A percentile compares a stretch with the other conserved stretches of the same genome.
Evolutionary conservation across 2,797 vertebrate genomes (phyloP).

Genomic region (Pangasius sanitwongsei): DNA sequence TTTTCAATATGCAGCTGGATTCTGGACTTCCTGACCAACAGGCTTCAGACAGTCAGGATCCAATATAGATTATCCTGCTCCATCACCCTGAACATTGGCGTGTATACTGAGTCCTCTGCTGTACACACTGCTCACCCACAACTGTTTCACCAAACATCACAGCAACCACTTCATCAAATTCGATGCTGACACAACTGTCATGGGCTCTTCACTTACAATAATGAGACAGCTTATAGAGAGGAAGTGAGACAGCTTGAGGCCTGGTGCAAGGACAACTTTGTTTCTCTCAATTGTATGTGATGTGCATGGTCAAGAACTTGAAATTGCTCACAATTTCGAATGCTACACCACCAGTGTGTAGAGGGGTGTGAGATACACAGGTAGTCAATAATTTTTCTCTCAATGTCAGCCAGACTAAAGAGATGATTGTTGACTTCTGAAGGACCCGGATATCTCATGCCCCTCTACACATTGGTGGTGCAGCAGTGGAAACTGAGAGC

Average conservation of each 20-base stretch:
- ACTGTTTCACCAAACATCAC: background rate
- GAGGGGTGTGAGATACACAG: background rate
- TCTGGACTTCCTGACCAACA: background rate
- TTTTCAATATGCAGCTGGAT: background rate
- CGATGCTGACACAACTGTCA: background rate
- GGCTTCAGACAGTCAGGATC: background rate
- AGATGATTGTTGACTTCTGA: background rate
- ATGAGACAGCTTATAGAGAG: background rate
- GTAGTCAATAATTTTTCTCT: background rate
- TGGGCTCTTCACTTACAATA: background rate
- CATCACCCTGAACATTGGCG: background rate
- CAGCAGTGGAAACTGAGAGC: background rate
- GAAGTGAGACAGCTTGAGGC: slow-evolving; percentile 5
- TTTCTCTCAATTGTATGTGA: background rate
- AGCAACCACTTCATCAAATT: background rate
- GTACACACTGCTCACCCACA: background rate
- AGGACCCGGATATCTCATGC: background rate
- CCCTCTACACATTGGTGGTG: background rate
- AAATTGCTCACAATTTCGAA: background rate
- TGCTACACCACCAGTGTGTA: background rate
- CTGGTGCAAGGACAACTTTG: background rate
- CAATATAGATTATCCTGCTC: background rate
- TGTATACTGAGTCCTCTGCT: background rate
- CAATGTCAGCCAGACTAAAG: background rate
- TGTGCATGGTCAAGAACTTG: background rate